phyloP scores from a whole-genome alignment of 2,888 invertebrate genomes.

The Chalcosyrphus nemorum region DNA sequence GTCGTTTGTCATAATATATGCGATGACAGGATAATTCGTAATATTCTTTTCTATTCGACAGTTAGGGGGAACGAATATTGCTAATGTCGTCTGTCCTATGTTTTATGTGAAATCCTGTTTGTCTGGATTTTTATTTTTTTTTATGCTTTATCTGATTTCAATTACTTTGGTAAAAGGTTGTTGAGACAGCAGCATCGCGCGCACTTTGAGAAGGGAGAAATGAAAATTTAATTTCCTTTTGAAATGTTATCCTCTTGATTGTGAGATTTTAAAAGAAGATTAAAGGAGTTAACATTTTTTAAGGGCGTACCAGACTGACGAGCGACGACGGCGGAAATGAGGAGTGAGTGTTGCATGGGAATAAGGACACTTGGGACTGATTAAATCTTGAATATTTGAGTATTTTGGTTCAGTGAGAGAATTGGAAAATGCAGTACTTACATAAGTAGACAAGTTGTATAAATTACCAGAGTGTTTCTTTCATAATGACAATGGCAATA shows the following conservation, averaged over 20 bases:
- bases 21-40: conserved; percentile 64
- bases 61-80: conserved; percentile 21
- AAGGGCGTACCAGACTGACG: conserved; percentile 32
- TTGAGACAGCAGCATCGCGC: not conserved
- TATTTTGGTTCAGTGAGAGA: conserved; percentile 5
- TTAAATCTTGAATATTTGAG: conserved; percentile 34
- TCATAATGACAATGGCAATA: not conserved
- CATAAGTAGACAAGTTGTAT: not conserved
- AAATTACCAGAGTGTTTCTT: not conserved
- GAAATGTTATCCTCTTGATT: conserved; percentile 40
- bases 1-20: conserved; percentile 53
- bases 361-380: conserved; percentile 53
- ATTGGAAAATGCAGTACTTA: not conserved
- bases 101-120: conserved; percentile 29
- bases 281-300: conserved; percentile 42
- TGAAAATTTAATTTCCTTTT: conserved; percentile 51
- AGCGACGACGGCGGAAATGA: conserved; percentile 8
- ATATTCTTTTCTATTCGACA: conserved; percentile 23
- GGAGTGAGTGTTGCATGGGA: conserved; percentile 41
- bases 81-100: conserved; percentile 12
- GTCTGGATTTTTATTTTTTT: conserved; percentile 47
- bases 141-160: conserved; percentile 69
- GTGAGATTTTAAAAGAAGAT: conserved; percentile 25
- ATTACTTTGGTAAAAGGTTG: conserved; percentile 42
- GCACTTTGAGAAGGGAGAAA: conserved; percentile 3